Base-by-base conservation (phyloP, 2,888 invertebrate genomes). In the Cacoxenus indagator region DNA sequence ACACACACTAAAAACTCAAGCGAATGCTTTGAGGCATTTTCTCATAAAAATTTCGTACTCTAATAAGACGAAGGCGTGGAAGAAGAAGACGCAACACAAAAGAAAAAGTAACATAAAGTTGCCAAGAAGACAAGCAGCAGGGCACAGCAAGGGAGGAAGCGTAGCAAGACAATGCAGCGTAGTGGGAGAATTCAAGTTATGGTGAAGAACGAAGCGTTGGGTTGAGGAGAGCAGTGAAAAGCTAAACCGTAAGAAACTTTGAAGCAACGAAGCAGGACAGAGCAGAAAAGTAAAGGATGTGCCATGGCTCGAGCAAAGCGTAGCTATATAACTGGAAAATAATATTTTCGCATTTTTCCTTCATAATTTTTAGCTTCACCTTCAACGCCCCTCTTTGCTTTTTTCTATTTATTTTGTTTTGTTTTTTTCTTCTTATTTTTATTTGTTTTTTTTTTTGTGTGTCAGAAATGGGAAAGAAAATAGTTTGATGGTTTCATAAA, bases 391-490 rank as follows among this genome's bases (percentile, higher is more conserved):
- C 57, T 54, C 17, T 9, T 65, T 29, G 68, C 31, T 59, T 54
- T 54, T 72, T 68, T 72, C 72, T 74, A 71, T 57, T 70, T 67
- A 71, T 59, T 62, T 64, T 37, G 66, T 48, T 65, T 70, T 76
- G 70, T 64, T 65, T 75, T 64, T 31, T 57, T 67, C 43, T 46
- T 1, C 26, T 64, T 37, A 4, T 29, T n/a, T 55, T 43, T 67
- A 59, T 46, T 65, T 73, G 71, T 75, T 75, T 78, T 77, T 77
- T 72, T 83, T 81, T 82, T 83, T 78, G 84, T 85, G 86, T 86
- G 87, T 86, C 85, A 86, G 85, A 87, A 87, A 86, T 87, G 84
- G 84, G 85, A 87, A 86, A 86, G 83, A 86, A 87, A 87, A 86
- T 86, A 85, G 85, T 87, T 87, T 86, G 85, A 86, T 87, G 85